Percentiles rank a stretch among this genome's conserved stretches.
Evolutionary conservation across 2,888 invertebrate genomes (phyloP).

Genomic region (Dinocampus coccinellae): DNA sequence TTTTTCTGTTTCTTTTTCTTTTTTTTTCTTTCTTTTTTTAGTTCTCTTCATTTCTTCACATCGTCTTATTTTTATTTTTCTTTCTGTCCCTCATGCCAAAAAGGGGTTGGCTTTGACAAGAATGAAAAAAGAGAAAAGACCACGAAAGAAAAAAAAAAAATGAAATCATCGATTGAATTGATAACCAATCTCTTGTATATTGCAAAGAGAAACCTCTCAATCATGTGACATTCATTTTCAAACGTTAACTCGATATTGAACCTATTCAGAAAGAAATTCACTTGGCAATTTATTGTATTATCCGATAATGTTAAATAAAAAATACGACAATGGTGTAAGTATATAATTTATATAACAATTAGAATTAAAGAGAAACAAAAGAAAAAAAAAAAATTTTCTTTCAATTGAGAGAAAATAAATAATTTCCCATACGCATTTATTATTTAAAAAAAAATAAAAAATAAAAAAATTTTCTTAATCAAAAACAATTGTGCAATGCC

Average conservation of each 20-base stretch:
- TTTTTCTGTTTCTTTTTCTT: not conserved
- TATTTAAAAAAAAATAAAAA: not conserved
- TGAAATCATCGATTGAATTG: constrained; percentile 41
- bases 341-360: too few relatives aligned
- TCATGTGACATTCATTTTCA: constrained; percentile 34
- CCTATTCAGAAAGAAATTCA: not conserved
- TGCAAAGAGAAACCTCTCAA: constrained; percentile 28
- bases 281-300: not conserved
- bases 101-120: constrained; percentile 14
- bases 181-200: constrained; percentile 30
- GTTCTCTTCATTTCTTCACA: not conserved
- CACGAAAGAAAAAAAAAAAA: not conserved
- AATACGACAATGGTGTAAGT: too few relatives aligned
- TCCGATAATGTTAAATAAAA: too few relatives aligned
- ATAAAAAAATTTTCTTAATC: not conserved
- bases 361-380: not conserved
- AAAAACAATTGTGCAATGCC: too few relatives aligned
- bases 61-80: constrained; percentile 4
- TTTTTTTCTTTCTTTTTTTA: not conserved
- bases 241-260: not conserved
- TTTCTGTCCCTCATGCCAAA: constrained; percentile 13
- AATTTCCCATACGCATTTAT: not conserved
- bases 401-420: not conserved
- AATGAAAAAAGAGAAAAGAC: constrained; percentile 6
- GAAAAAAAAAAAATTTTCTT: not conserved